These are phyloP conservation scores for Caenorhabditis virilis DNA, from an alignment of 2,888 invertebrate genomes.

Conservation along the genomic window DNA sequence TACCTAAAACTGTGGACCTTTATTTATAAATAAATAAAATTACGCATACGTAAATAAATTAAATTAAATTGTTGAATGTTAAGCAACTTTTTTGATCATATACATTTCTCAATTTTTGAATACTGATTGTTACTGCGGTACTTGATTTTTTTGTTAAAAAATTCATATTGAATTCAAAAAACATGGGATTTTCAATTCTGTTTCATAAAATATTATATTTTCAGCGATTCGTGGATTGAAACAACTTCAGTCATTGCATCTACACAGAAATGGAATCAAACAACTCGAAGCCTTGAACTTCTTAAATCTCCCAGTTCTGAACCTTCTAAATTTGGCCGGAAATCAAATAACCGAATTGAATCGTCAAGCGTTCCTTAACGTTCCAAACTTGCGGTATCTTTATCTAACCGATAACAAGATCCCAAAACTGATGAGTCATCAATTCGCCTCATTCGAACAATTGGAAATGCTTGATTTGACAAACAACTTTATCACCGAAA, in stretches of 20 bases:
- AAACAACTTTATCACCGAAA: conserved; percentile 43
- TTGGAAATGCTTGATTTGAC: conserved; percentile 64
- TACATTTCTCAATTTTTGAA: too few species aligned
- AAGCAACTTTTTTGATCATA: too few species aligned
- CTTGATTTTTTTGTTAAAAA: too few species aligned
- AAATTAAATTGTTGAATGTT: too few species aligned
- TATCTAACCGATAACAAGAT: conserved; percentile 66
- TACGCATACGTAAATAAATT: background rate
- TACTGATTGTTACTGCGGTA: too few species aligned
- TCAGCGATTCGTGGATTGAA: conserved; percentile 67
- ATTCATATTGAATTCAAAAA: too few species aligned
- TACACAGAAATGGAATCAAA: conserved; percentile 64
- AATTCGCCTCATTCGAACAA: conserved; percentile 65
- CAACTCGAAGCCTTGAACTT: conserved; percentile 63
- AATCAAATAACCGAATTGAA: conserved; percentile 59
- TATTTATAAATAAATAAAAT: background rate
- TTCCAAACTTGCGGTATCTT: conserved; percentile 66
- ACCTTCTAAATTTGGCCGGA: conserved; percentile 62
- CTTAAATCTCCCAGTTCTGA: conserved; percentile 67
- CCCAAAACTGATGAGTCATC: conserved; percentile 45
- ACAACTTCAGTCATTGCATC: conserved; percentile 65
- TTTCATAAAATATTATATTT: too few species aligned
- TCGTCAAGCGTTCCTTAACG: conserved; percentile 67
- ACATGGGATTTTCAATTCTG: too few species aligned
- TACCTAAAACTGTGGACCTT: too few species aligned